Base-by-base conservation (phyloP, 2,113 vertebrate genomes). In the Xenus cinereus region DNA sequence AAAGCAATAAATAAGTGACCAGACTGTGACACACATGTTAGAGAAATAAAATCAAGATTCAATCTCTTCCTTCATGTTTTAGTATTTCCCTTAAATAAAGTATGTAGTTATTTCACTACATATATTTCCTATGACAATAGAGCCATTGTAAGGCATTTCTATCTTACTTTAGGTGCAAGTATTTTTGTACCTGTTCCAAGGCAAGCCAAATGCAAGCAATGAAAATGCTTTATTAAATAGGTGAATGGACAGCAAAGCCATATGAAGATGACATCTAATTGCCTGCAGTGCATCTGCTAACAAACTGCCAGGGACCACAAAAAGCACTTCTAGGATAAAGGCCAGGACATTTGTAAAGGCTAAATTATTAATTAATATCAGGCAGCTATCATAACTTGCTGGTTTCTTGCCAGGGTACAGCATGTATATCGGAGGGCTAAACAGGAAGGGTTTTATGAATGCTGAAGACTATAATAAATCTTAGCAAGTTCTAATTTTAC, bases 281-380 rank as follows among this genome's bases (percentile, higher is more conserved):
- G 57, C 59, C 77, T 93, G 21, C 39, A 43, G 62, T 92, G n/a
- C 45, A 67, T 91, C 92, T 96, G 84, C 75, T 97, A 95, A 95
- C 93, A 96, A 97, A 95, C 62, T 67, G 21, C 75, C 54, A 88
- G n/a, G 12, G 27, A 19, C 95, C 54, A 62, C 28, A 76, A 81
- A 87, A 91, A 85, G 27, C 60, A 91, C 51, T 97, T 87, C 93
- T 28, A 92, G 76, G 45, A 97, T 93, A 96, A 97, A 98, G 89
- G 79, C 84, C 48, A 67, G 63, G 64, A 91, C 74, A 73, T 90
- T 54, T 93, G 51, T 77, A 95, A 95, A 89, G 26, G 73, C 92
- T 97, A 84, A 87, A 97, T 97, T 97, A 96, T 97, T 98, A 96
- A 96, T 95, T 95, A 95, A 95, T 96, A 97, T 83, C 84, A 96